Evolutionary conservation across 2,888 invertebrate species (phyloP), one percentile per base, ranked within the genome.

Genomic region (Drosophila antonietae): DNA sequence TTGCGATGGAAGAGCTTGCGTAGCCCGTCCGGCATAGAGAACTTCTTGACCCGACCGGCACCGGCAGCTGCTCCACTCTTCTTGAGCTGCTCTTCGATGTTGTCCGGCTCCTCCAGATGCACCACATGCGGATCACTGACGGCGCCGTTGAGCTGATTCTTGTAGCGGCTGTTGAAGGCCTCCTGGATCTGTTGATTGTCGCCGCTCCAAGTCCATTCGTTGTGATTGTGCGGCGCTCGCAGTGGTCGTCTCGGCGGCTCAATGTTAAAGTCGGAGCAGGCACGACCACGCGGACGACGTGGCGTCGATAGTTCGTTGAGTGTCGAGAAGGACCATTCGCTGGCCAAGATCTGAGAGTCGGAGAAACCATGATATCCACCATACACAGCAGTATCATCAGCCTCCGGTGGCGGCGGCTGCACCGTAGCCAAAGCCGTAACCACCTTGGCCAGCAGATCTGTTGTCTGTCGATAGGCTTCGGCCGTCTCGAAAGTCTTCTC

Each of bases 391-490:
- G 76, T 69, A 43, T 90, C 87, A 10, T 92, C 92, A 49, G 93
- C 93, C 23, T 93, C 93, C 47, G 93, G 93, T 51, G 94, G 93
- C 41, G 90, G 91, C 2, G 92, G 88, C 61, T 93, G 92, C 10
- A 95, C 93, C 5, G 94, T 95, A 28, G 96, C 96, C 66, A 97
- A 92, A 14, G 97, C 96, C 83, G 96, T 95, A 0, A 97, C 96
- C 49, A 97, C 95, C 90, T 96, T 95, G 0, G 96, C 95, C 62
- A 97, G 91, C 2, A 97, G 91, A 88, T 96, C 96, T 8, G 95
- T 95, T 9, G 96, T 96, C 85, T 96, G 95, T 0, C 96, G 94
- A 76, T 96, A 94, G 12, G 95, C 95, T 72, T 95, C 95, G 1
- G 95, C 94, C 23, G 95, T 95, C 68, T 92, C 92, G 80, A 93